A percentile compares a stretch with the other conserved stretches of the same genome.
These are phyloP conservation scores for Galaxias olidus DNA, from an alignment of 2,797 vertebrate species.

Conservation along the genomic window DNA sequence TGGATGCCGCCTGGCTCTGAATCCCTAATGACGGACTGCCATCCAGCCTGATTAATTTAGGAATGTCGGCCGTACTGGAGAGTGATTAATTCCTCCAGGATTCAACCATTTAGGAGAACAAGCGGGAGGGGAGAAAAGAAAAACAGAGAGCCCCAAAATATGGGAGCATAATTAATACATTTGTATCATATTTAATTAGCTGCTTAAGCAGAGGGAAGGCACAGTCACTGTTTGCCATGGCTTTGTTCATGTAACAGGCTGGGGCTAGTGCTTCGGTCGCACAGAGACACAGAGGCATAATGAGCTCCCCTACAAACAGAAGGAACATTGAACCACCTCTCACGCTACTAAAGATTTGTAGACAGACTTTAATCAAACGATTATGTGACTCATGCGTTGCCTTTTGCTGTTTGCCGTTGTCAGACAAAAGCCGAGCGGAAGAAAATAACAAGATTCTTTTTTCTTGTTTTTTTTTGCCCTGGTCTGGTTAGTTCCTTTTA, in stretches of 20 bases:
- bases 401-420: constrained; percentile 54
- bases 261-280: constrained; percentile 32
- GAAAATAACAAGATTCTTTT: background rate
- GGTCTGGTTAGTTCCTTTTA: no score
- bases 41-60: constrained; percentile 72
- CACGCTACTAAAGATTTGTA: constrained; percentile 48
- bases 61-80: constrained; percentile 61
- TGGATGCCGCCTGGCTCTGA: constrained; percentile 56
- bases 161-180: constrained; percentile 71
- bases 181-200: constrained; percentile 70
- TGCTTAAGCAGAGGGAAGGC: constrained; percentile 52
- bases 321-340: constrained; percentile 46
- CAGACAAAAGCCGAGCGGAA: constrained; percentile 48
- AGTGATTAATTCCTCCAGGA: constrained; percentile 73
- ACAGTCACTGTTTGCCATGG: constrained; percentile 47
- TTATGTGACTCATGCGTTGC: constrained; percentile 51
- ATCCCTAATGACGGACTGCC: constrained; percentile 68
- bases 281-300: constrained; percentile 42
- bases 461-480: background rate
- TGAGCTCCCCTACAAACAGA: constrained; percentile 52
- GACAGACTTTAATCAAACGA: constrained; percentile 61
- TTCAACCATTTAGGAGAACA: constrained; percentile 68
- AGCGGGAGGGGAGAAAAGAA: constrained; percentile 54
- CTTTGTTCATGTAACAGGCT: constrained; percentile 63
- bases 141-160: constrained; percentile 56